A percentile compares a stretch with the other conserved stretches of the same genome.
phyloP scores from a whole-genome alignment of 2,888 invertebrate genomes.

The Agrochola macilenta region DNA sequence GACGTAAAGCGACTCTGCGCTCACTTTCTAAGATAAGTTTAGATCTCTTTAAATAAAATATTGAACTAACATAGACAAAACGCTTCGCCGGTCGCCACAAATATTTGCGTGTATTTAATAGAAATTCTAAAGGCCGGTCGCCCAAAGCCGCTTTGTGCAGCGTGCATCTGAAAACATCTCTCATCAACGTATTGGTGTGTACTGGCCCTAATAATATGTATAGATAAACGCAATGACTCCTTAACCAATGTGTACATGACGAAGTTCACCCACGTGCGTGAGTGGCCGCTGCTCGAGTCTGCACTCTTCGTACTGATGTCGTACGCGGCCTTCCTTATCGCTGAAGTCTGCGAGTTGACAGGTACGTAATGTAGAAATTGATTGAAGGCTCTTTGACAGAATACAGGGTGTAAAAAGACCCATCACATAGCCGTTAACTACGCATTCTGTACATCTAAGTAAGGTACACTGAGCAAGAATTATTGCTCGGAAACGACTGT shows the following conservation, averaged over 20 bases:
- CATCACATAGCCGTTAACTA: too few species aligned
- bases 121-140: background rate
- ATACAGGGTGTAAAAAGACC: background rate
- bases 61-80: background rate
- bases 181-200: background rate
- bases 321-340: conserved; percentile 98
- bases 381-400: background rate
- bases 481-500: background rate
- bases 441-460: background rate
- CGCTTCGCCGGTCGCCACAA: background rate
- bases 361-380: conserved; percentile 93
- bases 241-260: conserved; percentile 92
- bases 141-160: background rate
- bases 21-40: background rate
- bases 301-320: conserved; percentile 99
- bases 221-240: conserved; percentile 64
- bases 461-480: background rate
- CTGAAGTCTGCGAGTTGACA: conserved; percentile 98
- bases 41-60: background rate
- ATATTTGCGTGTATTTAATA: background rate
- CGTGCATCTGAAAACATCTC: background rate
- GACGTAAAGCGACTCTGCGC: background rate
- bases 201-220: background rate
- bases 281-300: conserved; percentile 98
- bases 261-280: conserved; percentile 98